phyloP scores from a whole-genome alignment of 1,140 invertebrate species.

The Drosophila nigrodunni region DNA sequence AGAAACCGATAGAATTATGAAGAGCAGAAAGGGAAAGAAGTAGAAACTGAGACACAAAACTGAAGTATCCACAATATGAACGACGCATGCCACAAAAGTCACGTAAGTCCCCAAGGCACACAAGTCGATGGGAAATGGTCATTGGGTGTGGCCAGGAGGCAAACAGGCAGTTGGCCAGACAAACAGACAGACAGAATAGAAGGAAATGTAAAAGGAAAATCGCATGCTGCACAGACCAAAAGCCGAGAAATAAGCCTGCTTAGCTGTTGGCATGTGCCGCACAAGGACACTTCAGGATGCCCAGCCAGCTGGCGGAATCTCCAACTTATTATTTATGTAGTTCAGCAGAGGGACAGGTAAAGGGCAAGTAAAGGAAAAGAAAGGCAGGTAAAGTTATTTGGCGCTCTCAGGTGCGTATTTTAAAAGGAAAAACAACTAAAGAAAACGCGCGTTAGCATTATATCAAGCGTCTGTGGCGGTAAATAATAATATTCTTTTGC shows the following conservation, averaged over 20 bases:
- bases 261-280: slow-evolving; percentile 41
- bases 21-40: slow-evolving; percentile 51
- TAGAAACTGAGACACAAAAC: slow-evolving; percentile 19
- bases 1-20: slow-evolving; percentile 21
- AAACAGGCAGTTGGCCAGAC: no score
- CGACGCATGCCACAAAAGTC: slow-evolving; percentile 73
- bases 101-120: slow-evolving; percentile 50
- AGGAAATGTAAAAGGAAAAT: slow-evolving; percentile 10
- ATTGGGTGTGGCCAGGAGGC: no score
- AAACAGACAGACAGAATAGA: no score
- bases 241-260: slow-evolving; percentile 63
- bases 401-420: slow-evolving; percentile 66
- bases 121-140: neutral
- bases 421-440: slow-evolving; percentile 22
- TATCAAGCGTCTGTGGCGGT: slow-evolving; percentile 21
- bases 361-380: neutral
- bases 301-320: slow-evolving; percentile 45
- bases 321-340: slow-evolving; percentile 74
- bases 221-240: slow-evolving; percentile 5
- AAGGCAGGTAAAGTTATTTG: slow-evolving; percentile 23
- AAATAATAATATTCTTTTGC: slow-evolving; percentile 41
- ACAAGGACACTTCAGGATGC: slow-evolving; percentile 65
- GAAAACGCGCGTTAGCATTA: slow-evolving; percentile 19
- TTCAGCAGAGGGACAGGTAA: neutral
- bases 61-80: slow-evolving; percentile 48